A percentile compares a stretch with the other conserved stretches of the same genome.
Evolutionary conservation across 2,888 invertebrate genomes (phyloP).

Genomic region (Merodon equestris): DNA sequence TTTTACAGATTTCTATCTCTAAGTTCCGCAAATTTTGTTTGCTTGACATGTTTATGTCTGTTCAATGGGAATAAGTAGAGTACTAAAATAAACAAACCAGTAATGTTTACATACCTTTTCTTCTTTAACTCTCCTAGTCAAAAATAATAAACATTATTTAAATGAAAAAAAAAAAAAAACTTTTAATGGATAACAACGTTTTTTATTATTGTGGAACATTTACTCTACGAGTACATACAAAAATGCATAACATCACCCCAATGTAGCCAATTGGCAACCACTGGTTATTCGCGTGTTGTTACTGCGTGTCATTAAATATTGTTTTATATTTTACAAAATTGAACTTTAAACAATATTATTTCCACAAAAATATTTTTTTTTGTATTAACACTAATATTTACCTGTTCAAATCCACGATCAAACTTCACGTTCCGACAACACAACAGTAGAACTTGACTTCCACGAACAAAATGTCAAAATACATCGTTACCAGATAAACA

Average conservation of each 20-base stretch:
- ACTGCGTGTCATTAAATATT: conserved; percentile 6
- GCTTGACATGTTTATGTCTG: conserved; percentile 11
- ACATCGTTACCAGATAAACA: conserved; percentile 10
- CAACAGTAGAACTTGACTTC: conserved; percentile 1
- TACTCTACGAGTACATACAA: conserved; percentile 5
- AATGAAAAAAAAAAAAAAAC: conserved; percentile 3
- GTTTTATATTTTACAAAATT: conserved; percentile 4
- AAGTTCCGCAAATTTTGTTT: conserved; percentile 12
- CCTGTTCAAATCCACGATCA: conserved; percentile 6
- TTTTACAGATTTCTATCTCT: conserved; percentile 9
- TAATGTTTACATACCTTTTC: conserved; percentile 11
- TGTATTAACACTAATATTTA: conserved; percentile 2
- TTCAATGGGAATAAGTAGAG: conserved; percentile 7
- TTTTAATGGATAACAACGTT: conserved; percentile 2
- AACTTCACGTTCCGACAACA: conserved; percentile 4
- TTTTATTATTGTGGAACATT: not conserved
- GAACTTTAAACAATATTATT: not conserved
- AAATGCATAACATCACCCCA: conserved; percentile 15
- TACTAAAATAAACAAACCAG: conserved; percentile 1
- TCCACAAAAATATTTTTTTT: conserved; percentile 1
- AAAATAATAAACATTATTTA: conserved; percentile 11
- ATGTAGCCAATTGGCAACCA: conserved; percentile 13
- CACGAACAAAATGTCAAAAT: conserved; percentile 1
- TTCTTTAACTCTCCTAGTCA: conserved; percentile 10
- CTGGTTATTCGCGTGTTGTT: conserved; percentile 14